A percentile compares a stretch with the other conserved stretches of the same genome.
These are phyloP conservation scores for Campylomormyrus numenius DNA, from an alignment of 2,113 vertebrate species.

Conservation along the genomic window DNA sequence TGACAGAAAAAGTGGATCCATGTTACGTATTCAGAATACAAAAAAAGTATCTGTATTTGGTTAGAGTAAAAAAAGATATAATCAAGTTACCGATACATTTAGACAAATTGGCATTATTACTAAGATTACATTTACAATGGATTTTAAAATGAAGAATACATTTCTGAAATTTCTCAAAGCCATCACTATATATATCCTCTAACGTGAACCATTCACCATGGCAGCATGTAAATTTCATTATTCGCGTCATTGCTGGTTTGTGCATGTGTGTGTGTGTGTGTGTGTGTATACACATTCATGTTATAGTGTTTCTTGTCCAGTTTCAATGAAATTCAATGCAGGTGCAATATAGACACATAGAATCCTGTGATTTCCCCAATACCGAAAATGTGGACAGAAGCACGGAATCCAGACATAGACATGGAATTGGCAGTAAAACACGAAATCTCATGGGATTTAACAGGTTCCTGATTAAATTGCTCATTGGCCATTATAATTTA, in stretches of 20 bases:
- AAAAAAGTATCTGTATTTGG: constrained; percentile 14
- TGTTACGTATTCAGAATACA: constrained; percentile 38
- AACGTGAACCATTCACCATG: not conserved
- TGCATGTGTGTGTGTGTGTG: not conserved
- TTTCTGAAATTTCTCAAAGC: not conserved
- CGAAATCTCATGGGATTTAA: not conserved
- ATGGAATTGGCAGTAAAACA: not conserved
- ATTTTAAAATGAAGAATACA: not conserved
- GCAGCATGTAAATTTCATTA: not conserved
- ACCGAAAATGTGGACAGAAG: not conserved
- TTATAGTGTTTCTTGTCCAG: not conserved
- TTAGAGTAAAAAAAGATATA: not conserved
- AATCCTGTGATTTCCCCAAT: not conserved
- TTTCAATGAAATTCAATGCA: not conserved
- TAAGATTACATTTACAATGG: not conserved
- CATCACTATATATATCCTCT: not conserved
- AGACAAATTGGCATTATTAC: not conserved
- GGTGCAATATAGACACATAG: not conserved
- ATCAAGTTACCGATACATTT: constrained; percentile 31
- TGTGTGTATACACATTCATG: not conserved
- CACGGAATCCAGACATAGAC: not conserved
- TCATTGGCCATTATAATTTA: not conserved
- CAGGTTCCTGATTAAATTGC: not conserved
- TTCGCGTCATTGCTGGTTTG: not conserved
- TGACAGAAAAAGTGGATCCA: not conserved